Evolutionary conservation across 2,888 invertebrate species (phyloP), one percentile per base, ranked within the genome.

Genomic region (Perdita meconis): DNA sequence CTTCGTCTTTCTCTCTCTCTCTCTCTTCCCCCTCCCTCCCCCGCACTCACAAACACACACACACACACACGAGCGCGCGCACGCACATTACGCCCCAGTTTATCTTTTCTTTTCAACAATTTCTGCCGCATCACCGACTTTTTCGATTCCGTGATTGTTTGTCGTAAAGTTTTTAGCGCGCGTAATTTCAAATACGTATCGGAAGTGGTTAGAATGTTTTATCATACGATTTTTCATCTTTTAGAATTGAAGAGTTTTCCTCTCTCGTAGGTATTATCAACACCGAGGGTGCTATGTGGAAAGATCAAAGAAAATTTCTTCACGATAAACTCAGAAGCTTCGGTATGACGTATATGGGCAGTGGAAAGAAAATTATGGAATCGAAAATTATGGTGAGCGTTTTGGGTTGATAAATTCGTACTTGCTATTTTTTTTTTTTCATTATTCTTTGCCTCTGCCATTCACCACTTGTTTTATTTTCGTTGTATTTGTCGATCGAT

Each of bases 231-330:
- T 13, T 19, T 19, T 2, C n/a, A 36, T n/a, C 13, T 26, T 13
- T 16, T 24, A 1, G 38, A 38, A 16, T 34, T 60, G 3, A 64
- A 53, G 10, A 38, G 19, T 47, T 13, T 74, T 51, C 56, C 53
- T 57, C 19, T 59, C 40, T 83, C 87, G 60, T 94, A 98, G 98
- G 98, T 86, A 96, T 98, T 86, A 95, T 98, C 90, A 98, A 98
- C 92, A 96, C 97, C 87, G 96, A 96, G 84, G 98, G 98, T 78
- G 95, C 95, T 83, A 93, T 98, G 87, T 98, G 98, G 98, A 97
- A 97, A 92, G 97, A 96, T 88, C 97, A 98, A 91, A 94, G 98
- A 73, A 95, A 96, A 82, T 98, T 98, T 93, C 93, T 98, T 63
- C 97, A 97, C 90, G 96, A 97, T 85, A 96, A 97, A 86, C 94